Evolutionary conservation across 1,140 invertebrate species (phyloP), one percentile per base, ranked within the genome.

Genomic region (Palaemon carinicauda): DNA sequence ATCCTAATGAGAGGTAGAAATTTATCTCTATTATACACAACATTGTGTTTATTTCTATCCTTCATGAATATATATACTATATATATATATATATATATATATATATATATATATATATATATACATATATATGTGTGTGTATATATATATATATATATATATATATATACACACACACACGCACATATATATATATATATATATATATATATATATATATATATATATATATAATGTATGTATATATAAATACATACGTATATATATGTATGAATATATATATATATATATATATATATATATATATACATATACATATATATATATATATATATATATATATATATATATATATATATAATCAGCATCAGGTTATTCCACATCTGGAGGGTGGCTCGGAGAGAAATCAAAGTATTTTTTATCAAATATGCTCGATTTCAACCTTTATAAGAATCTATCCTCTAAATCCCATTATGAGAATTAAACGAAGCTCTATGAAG

Each of bases 201-300:
- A 4, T 60, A 19, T 60, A 19, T 60, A 19, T 60, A n/a, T 24
- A 60, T 60, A n/a, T 60, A 60, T 60, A 60, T 24, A 60, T 60
- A 24, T 24, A 60, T 60, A n/a, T 60, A 24, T 4, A 24, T 3
- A 60, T 60, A 5, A 41, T 3, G 3, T 41, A 41, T 9, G 3
- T 4, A 41, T 41, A 41, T 41, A 41, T 41, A 41, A 4, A 41
- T 41, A 41, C 9, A 41, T 41, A 41, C 9, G 24, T 71, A 71
- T 71, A 71, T 71, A 78, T 53, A 53, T 60, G 33, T 60, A 78
- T 60, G 33, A 21, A 78, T 60, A 78, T 60, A 78, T 60, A 78
- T 60, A 78, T 60, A 78, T 60, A 78, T 60, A 78, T 60, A 78
- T 60, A 78, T 60, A 78, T 21, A 31, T 60, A 78, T 60, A 78